phyloP scores from a whole-genome alignment of 2,888 invertebrate genomes.

The Noctua janthe region DNA sequence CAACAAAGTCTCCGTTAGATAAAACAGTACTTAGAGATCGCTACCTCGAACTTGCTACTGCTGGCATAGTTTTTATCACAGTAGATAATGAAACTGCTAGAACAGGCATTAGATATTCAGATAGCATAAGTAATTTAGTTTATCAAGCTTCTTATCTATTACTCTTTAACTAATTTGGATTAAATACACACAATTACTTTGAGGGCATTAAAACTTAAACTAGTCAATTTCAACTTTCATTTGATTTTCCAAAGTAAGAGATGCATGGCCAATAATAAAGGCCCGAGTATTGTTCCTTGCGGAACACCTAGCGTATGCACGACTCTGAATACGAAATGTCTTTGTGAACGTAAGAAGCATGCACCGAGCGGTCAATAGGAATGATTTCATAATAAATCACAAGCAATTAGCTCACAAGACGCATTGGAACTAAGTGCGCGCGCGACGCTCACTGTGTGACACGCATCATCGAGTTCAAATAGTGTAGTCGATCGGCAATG shows the following conservation, averaged over 20 bases:
- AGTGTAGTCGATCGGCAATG: conserved; percentile 55
- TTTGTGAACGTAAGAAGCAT: conserved; percentile 42
- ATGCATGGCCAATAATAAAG: conserved; percentile 17
- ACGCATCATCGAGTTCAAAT: conserved; percentile 66
- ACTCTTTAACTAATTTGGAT: conserved; percentile 6
- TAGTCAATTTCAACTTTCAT: conserved; percentile 18
- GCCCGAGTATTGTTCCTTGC: conserved; percentile 56
- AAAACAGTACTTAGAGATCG: conserved; percentile 25
- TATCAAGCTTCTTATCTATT: conserved; percentile 17
- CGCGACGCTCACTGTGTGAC: conserved; percentile 56
- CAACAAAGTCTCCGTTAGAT: conserved; percentile 24
- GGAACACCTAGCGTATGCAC: conserved; percentile 45
- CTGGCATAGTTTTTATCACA: conserved; percentile 43
- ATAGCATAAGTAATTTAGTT: conserved; percentile 22
- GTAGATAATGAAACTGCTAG: conserved; percentile 34
- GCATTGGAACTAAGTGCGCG: conserved; percentile 64
- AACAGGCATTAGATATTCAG: conserved; percentile 34
- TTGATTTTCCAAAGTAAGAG: conserved; percentile 14
- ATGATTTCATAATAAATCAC: conserved; percentile 68
- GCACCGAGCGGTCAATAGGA: conserved; percentile 56
- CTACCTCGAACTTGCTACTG: conserved; percentile 53
- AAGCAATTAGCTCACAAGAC: conserved; percentile 67
- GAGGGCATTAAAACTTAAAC: not conserved
- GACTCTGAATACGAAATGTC: conserved; percentile 37
- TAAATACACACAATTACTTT: not conserved